Evolutionary conservation across 2,888 invertebrate species (phyloP), one percentile per base, ranked within the genome.

Genomic region (Macaria notata): DNA sequence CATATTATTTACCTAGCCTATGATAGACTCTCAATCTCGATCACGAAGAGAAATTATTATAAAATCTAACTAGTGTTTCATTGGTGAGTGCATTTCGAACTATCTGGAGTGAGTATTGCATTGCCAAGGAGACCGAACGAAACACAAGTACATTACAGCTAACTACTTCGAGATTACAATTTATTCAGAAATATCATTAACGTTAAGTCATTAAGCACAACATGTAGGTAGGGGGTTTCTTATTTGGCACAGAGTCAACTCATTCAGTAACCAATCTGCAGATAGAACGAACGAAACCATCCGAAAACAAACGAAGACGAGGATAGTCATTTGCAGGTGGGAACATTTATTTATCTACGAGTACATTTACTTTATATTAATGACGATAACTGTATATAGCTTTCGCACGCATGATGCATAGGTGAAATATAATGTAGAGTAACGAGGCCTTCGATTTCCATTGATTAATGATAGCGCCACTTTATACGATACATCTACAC

Each of bases 11-110:
- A 81, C 87, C 90, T 90, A 91, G 83, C 90, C 91, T 91, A 91
- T 89, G 89, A 89, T 89, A 90, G 88, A 85, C 88, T 89, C 88
- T 86, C 81, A 81, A 89, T 87, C 85, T 88, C 84, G 87, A 89
- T 89, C 88, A 84, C 87, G 87, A 90, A 88, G 88, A 88, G 81
- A 91, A 91, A 90, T 86, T 83, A 89, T 89, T 89, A 88, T 87
- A 86, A 87, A 86, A 86, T 51, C 88, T 90, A 89, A 88, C 86
- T 89, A 90, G 86, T 84, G 82, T 88, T 79, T 81, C 82, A 81
- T 83, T 84, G 78, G 78, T 83, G 76, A 82, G 90, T 89, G 90
- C 89, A 85, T 79, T 54, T 82, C 81, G 82, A 90, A 84, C 88
- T 86, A 87, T 86, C 84, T 77, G 78, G 85, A 84, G 84, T 87